Evolutionary conservation across 2,888 invertebrate species (phyloP).

Genomic region (Amaurobius ferox): DNA sequence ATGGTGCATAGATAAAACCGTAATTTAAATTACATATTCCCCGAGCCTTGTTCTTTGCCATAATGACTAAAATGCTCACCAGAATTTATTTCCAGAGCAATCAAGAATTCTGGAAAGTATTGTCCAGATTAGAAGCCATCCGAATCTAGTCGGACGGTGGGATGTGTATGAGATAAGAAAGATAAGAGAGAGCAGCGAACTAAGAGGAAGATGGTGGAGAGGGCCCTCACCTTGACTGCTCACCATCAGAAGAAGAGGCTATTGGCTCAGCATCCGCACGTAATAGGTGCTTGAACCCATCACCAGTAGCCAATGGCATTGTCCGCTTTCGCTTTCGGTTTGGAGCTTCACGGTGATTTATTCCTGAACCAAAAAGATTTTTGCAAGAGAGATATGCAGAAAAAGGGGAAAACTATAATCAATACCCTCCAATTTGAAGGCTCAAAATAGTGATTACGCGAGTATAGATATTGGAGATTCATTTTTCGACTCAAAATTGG

Average conservation of each 20-base stretch:
- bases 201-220: slow-evolving; percentile 33
- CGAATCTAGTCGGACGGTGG: background rate
- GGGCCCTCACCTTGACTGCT: slow-evolving; percentile 54
- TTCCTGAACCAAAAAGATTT: slow-evolving; percentile 21
- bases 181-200: slow-evolving; percentile 60
- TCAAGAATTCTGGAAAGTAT: background rate
- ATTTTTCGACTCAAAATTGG: too few species aligned
- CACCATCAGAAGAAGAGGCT: slow-evolving; percentile 51
- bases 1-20: background rate
- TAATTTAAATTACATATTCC: background rate
- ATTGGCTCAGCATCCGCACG: slow-evolving; percentile 51
- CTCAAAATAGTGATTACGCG: too few species aligned
- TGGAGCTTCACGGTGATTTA: background rate
- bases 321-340: slow-evolving; percentile 51
- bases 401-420: background rate
- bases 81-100: background rate
- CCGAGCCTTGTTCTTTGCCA: too few species aligned
- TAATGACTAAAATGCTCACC: background rate
- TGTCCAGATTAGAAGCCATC: background rate
- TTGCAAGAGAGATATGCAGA: slow-evolving; percentile 31
- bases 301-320: slow-evolving; percentile 54
- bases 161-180: background rate
- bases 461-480: too few species aligned
- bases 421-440: too few species aligned
- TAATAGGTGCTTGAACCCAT: slow-evolving; percentile 69